Base-by-base conservation (phyloP, 2,113 vertebrate species). In the Panthera leo region DNA sequence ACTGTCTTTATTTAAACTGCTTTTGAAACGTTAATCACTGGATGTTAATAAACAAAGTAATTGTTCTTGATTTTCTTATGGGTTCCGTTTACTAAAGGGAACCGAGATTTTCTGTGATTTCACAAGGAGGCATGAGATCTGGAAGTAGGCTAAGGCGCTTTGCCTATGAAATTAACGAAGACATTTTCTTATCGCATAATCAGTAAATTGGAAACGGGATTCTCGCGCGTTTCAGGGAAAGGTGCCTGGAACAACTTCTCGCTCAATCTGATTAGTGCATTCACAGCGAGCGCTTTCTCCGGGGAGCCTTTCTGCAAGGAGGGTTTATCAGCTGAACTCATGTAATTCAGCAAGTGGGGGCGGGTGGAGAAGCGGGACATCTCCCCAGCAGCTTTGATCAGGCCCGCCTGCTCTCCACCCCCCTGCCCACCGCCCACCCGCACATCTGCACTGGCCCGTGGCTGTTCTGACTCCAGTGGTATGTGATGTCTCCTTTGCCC, bases 11-110 rank as follows among this genome's bases (percentile, higher is more conserved):
- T 96, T 97, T 88, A 92, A 96, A 97, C 95, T 88, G 82, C 65
- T 95, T 96, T 97, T 94, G 87, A 98, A 98, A 92, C 95, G 92
- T 95, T 97, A 95, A 97, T 97, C 92, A 95, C 90, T 0, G 13
- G 61, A 92, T 95, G 96, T 97, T 97, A 97, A 95, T 97, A 94
- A 98, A 98, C 90, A 88, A 96, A 95, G 90, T 93, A 91, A 97
- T 96, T 93, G 97, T 63, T 92, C 89, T 63, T 89, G 65, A 96
- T 97, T 95, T 90, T 97, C 91, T 86, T 87, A 42, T n/a, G 92
- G 65, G 65, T 51, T 87, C 70, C 83, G 48, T 95, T 96, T 97
- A 97, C 94, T 92, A 93, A 95, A 82, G 82, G 91, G 76, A 95
- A 58, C 75, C 45, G 91, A 88, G 71, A 76, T 80, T 76, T 85